Conservation (phyloP, 2,113 vertebrate species). For the Platysteira castanea region DNA sequence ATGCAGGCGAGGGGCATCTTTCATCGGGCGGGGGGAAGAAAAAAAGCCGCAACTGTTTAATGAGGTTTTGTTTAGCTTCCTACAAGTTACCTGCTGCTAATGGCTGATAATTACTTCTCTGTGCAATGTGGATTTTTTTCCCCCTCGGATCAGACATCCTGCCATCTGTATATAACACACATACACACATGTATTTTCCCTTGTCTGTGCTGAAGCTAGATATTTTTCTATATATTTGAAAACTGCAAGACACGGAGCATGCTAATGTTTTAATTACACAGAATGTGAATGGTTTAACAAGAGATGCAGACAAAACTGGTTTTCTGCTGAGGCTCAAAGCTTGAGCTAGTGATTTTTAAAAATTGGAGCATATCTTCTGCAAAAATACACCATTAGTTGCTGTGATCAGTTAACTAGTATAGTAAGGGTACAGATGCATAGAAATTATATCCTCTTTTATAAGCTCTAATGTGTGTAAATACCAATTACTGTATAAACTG, state of each 20-base stretch:
- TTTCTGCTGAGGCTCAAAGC: neutral
- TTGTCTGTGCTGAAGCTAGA: neutral
- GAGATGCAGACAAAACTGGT: neutral
- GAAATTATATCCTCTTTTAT: neutral
- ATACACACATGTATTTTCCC: neutral
- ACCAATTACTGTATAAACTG: neutral
- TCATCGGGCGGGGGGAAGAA: neutral
- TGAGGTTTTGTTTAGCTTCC: neutral
- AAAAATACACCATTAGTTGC: neutral
- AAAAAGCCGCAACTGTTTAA: neutral
- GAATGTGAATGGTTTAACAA: neutral
- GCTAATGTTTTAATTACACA: neutral
- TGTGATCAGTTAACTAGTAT: neutral
- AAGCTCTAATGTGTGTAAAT: neutral
- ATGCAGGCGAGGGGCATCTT: neutral
- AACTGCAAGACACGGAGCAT: neutral
- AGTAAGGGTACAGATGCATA: neutral
- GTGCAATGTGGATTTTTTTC: neutral
- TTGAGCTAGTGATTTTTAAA: neutral
- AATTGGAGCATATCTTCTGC: neutral
- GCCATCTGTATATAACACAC: neutral
- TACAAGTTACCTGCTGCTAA: conserved; percentile 5
- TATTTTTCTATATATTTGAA: neutral
- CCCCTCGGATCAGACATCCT: neutral
- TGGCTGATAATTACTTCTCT: neutral